Evolutionary conservation across 2,113 vertebrate species (phyloP).

Genomic region (Athene noctua): DNA sequence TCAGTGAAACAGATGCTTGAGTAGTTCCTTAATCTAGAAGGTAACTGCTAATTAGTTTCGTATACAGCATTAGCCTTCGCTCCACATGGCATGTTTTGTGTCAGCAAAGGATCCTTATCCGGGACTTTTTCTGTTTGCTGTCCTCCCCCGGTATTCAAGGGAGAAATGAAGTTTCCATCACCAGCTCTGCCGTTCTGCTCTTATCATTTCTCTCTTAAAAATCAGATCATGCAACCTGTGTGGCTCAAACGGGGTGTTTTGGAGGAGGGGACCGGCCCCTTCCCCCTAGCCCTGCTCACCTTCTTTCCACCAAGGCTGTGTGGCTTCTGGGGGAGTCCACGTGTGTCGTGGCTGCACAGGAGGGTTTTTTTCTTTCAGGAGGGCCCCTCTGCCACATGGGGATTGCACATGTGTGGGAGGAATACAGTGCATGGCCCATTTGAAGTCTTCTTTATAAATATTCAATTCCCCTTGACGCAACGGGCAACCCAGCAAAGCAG

Average conservation of each 20-base stretch:
- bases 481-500: not conserved
- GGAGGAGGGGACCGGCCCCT: not conserved
- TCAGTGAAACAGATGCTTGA: constrained; percentile 40
- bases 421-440: constrained; percentile 14
- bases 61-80: not conserved
- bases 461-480: constrained; percentile 31
- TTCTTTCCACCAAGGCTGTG: not conserved
- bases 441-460: constrained; percentile 52
- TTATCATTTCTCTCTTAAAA: not conserved
- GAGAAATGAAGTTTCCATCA: not conserved
- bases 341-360: not conserved
- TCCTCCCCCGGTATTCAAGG: not conserved
- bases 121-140: constrained; percentile 1
- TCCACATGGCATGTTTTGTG: constrained; percentile 39
- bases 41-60: constrained; percentile 53
- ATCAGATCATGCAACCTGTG: not conserved
- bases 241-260: not conserved
- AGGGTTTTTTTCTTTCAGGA: not conserved
- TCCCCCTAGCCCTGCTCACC: not conserved
- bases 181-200: not conserved
- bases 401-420: constrained; percentile 7
- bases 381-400: not conserved
- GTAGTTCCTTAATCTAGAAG: constrained; percentile 33
- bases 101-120: not conserved
- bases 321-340: not conserved